Evolutionary conservation across 2,797 vertebrate species (phyloP).

Genomic region (Distichodus sexfasciatus): DNA sequence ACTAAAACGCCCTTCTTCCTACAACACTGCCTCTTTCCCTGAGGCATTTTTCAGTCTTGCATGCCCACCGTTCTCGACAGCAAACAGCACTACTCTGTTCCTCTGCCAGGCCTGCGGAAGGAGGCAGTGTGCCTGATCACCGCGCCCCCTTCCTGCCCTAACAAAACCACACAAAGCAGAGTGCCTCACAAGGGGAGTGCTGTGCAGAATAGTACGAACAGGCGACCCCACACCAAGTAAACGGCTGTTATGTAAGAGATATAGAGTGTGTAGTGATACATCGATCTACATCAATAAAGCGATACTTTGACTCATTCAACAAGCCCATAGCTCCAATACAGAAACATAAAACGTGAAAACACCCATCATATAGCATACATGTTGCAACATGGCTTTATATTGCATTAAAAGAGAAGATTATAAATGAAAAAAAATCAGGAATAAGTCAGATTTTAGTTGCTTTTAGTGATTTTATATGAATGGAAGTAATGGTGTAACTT

Average conservation of each 20-base stretch:
- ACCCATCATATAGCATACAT: too few species aligned
- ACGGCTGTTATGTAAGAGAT: constrained; percentile 37
- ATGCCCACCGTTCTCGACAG: background rate
- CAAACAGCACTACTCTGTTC: constrained; percentile 40
- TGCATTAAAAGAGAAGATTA: too few species aligned
- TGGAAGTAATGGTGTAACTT: too few species aligned
- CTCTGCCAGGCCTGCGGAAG: constrained; percentile 26
- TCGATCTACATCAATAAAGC: too few species aligned
- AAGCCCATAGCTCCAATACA: too few species aligned
- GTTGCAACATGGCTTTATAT: too few species aligned
- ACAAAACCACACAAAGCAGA: constrained; percentile 35
- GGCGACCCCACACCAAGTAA: constrained; percentile 11
- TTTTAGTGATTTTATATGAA: too few species aligned
- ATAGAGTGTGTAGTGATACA: too few species aligned
- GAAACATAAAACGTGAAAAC: too few species aligned
- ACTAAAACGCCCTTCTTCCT: background rate
- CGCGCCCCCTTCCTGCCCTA: constrained; percentile 20
- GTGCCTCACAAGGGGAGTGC: background rate
- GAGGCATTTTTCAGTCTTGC: constrained; percentile 5
- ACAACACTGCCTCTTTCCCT: background rate
- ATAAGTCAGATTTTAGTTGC: too few species aligned
- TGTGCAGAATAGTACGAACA: constrained; percentile 18
- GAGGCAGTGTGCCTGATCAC: constrained; percentile 6
- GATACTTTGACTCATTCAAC: too few species aligned
- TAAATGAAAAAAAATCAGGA: too few species aligned